Percentiles rank a stretch among this genome's conserved stretches.
Conservation (phyloP, 2,888 invertebrate genomes). For the Lucinisca nassula region DNA sequence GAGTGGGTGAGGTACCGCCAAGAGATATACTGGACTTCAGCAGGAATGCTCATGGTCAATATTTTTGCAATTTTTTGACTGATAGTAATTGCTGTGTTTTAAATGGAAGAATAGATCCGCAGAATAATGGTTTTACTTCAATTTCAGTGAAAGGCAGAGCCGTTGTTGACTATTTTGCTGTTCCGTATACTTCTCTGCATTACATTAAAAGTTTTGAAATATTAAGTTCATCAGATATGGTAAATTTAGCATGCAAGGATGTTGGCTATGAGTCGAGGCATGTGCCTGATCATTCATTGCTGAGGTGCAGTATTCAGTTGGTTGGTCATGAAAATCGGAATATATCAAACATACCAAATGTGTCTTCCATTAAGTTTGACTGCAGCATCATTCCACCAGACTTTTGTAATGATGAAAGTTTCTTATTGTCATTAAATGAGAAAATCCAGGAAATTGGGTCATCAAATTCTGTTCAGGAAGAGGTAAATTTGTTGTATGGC, state of each 20-base stretch:
- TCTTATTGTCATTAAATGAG: not conserved
- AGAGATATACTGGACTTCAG: conserved; percentile 26
- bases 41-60: conserved; percentile 1
- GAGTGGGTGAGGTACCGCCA: not conserved
- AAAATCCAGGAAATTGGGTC: not conserved
- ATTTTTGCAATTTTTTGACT: not conserved
- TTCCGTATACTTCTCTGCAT: not conserved
- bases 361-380: not conserved
- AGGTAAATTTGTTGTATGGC: not conserved
- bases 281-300: conserved; percentile 1
- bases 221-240: not conserved
- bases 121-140: not conserved
- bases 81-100: not conserved
- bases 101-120: conserved; percentile 9
- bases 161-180: conserved; percentile 1
- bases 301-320: not conserved
- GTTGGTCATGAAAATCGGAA: not conserved
- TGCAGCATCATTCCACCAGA: not conserved
- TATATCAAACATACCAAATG: not conserved
- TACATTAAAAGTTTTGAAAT: not conserved
- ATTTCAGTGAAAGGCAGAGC: not conserved
- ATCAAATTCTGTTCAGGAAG: conserved; percentile 1
- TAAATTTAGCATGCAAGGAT: not conserved
- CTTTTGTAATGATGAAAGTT: not conserved
- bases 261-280: not conserved